Conservation (phyloP, 2,797 vertebrate species). For the Pseudochirops corinnae region DNA sequence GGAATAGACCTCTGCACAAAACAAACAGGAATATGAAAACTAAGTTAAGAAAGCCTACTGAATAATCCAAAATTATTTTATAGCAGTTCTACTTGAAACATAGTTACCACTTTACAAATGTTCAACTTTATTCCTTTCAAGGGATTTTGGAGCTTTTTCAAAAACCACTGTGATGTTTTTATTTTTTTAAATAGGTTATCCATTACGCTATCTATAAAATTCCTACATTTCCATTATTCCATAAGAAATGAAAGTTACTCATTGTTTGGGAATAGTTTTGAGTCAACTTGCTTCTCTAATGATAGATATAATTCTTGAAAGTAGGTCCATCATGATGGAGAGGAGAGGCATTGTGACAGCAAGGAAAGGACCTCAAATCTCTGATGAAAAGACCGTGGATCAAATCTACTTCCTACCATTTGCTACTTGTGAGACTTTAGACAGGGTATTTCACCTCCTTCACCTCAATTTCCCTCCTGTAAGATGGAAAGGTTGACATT, state of each 20-base stretch:
- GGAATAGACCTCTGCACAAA: not conserved
- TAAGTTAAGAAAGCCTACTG: not conserved
- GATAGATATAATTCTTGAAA: slow-evolving; percentile 57
- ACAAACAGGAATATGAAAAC: not conserved
- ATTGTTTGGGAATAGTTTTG: not conserved
- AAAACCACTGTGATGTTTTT: not conserved
- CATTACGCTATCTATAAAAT: not conserved
- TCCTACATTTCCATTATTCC: not conserved
- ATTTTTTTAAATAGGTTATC: too few species aligned
- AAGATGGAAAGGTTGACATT: not conserved
- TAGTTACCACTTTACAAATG: not conserved
- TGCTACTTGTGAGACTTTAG: not conserved
- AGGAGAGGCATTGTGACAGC: not conserved
- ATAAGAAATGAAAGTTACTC: not conserved
- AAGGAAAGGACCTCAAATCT: not conserved
- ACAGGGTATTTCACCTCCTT: not conserved
- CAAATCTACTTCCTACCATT: too few species aligned
- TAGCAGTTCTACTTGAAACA: not conserved
- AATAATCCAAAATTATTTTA: slow-evolving; percentile 6
- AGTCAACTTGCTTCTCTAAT: slow-evolving; percentile 4
- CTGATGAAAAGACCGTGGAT: not conserved
- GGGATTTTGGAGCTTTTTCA: not conserved
- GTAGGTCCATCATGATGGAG: slow-evolving; percentile 31
- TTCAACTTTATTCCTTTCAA: slow-evolving; percentile 35
- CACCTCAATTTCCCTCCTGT: not conserved